Evolutionary conservation across 2,113 vertebrate species (phyloP).

Genomic region (Onychostoma macrolepis): DNA sequence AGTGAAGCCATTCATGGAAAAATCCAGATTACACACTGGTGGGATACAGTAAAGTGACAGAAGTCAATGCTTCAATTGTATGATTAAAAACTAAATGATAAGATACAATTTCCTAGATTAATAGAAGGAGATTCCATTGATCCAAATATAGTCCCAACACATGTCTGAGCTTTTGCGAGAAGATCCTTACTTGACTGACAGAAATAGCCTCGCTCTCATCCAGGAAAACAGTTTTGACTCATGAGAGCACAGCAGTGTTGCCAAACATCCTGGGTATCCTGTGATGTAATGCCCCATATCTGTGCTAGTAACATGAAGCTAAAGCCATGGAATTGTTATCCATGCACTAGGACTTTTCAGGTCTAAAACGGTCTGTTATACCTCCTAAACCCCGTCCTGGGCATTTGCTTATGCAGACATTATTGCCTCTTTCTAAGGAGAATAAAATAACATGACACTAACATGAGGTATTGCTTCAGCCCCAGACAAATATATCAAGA

Average conservation of each 20-base stretch:
- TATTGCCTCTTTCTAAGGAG: neutral
- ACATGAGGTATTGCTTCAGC: neutral
- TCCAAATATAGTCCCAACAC: slow-evolving; percentile 25
- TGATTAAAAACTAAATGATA: neutral
- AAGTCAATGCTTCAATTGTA: neutral
- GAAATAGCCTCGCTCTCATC: slow-evolving; percentile 55
- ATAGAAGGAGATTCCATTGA: neutral
- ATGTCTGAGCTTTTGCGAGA: slow-evolving; percentile 44
- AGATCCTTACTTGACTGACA: slow-evolving; percentile 51
- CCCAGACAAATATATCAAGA: neutral
- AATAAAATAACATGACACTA: neutral
- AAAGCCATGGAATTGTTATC: slow-evolving; percentile 45
- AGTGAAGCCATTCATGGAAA: slow-evolving; percentile 17
- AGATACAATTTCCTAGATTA: neutral
- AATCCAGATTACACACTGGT: neutral
- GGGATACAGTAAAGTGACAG: no score
- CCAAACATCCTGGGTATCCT: slow-evolving; percentile 46
- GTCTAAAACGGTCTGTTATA: slow-evolving; percentile 45
- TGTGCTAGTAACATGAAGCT: slow-evolving; percentile 52
- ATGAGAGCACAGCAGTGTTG: slow-evolving; percentile 44
- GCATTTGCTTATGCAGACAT: neutral
- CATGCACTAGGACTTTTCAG: slow-evolving; percentile 48
- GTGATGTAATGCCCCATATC: slow-evolving; percentile 58
- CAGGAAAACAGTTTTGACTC: slow-evolving; percentile 55
- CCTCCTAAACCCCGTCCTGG: neutral